Conservation (phyloP, 1,140 invertebrate species). For the Trichonephila clavata region DNA sequence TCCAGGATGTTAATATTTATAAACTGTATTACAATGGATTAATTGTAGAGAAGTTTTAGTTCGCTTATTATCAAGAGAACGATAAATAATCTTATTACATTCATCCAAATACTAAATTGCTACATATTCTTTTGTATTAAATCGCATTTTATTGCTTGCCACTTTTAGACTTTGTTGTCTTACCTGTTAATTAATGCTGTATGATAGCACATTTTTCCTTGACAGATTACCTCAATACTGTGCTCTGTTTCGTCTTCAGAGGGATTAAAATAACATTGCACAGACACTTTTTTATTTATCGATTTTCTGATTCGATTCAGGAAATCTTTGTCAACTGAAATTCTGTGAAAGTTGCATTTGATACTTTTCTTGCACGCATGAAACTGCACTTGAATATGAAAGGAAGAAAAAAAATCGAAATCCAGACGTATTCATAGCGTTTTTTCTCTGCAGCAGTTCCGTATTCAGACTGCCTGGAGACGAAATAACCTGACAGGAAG, state of each 20-base stretch:
- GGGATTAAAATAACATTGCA: neutral
- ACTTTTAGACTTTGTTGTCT: neutral
- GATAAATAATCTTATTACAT: too few relatives aligned
- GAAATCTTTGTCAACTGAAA: constrained; percentile 17
- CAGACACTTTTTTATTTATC: neutral
- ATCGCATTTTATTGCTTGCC: neutral
- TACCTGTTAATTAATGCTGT: neutral
- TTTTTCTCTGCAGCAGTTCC: neutral
- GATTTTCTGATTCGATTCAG: neutral
- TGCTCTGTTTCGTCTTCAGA: neutral
- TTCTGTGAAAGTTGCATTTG: constrained; percentile 38
- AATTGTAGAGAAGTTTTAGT: too few relatives aligned
- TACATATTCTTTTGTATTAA: too few relatives aligned
- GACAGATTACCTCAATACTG: neutral
- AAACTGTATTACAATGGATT: too few relatives aligned
- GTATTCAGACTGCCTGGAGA: constrained; percentile 11
- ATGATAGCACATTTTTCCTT: neutral
- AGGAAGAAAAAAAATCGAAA: neutral
- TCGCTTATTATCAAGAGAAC: too few relatives aligned
- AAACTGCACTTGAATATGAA: neutral
- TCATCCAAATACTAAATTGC: too few relatives aligned
- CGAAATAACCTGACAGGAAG: constrained; percentile 37
- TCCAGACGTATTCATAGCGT: neutral
- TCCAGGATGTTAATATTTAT: too few relatives aligned
- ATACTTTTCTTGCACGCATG: constrained; percentile 22